Percentiles rank a stretch among this genome's conserved stretches.
Conservation (phyloP, 1,140 invertebrate species). For the Drosophila sp. region DNA sequence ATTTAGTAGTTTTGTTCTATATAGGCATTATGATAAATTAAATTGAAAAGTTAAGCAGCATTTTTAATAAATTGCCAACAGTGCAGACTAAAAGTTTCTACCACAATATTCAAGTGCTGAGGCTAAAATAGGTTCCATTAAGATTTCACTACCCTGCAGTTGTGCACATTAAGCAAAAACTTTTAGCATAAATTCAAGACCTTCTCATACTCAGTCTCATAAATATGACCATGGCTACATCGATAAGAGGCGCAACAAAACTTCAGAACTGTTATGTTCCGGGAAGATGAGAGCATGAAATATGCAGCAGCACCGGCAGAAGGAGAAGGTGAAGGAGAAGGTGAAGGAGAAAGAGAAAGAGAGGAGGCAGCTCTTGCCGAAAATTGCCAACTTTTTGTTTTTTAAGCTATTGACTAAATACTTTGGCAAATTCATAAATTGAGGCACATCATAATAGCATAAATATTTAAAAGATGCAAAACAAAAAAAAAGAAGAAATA, state of each 20-base stretch:
- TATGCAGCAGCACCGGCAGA: conserved; percentile 53
- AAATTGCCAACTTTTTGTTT: conserved; percentile 33
- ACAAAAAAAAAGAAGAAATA: conserved; percentile 43
- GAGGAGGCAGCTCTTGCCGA: conserved; percentile 1
- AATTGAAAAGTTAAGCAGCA: not conserved
- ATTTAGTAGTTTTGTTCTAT: not conserved
- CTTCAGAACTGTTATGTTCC: conserved; percentile 5
- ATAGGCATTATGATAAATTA: not conserved
- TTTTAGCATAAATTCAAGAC: conserved; percentile 73
- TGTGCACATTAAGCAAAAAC: conserved; percentile 67
- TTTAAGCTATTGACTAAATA: conserved; percentile 81
- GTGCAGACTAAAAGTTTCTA: conserved; percentile 16
- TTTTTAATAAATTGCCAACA: conserved; percentile 17
- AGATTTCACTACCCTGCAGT: conserved; percentile 53
- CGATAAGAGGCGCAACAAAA: conserved; percentile 52
- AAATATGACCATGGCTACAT: conserved; percentile 64
- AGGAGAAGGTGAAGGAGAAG: not conserved
- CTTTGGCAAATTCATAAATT: conserved; percentile 83
- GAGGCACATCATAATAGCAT: conserved; percentile 67
- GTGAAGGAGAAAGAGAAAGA: not conserved
- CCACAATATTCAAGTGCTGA: conserved; percentile 27
- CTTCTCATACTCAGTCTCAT: conserved; percentile 46
- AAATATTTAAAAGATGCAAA: conserved; percentile 73
- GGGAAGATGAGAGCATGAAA: conserved; percentile 46
- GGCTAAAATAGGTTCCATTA: conserved; percentile 47